Percentiles rank a stretch among this genome's conserved stretches.
phyloP scores from a whole-genome alignment of 2,888 invertebrate genomes.

The Polietes domitor region DNA sequence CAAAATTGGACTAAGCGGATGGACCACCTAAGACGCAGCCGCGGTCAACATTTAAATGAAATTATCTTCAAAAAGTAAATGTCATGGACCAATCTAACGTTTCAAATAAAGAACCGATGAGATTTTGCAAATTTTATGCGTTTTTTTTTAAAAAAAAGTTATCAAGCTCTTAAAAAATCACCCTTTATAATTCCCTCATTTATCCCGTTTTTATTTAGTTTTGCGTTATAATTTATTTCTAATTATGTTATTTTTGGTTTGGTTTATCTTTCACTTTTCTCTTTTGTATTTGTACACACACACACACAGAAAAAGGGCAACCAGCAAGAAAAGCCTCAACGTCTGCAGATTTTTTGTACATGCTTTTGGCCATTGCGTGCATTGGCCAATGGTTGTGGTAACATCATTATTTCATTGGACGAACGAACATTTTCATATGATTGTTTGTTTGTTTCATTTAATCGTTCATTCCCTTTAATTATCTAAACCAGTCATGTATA shows the following conservation, averaged over 20 bases:
- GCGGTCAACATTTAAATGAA: too few species aligned
- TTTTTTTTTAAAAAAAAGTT: too few species aligned
- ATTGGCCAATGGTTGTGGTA: not conserved
- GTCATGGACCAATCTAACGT: too few species aligned
- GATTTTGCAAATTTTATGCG: too few species aligned
- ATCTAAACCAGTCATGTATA: constrained; percentile 39
- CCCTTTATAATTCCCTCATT: too few species aligned
- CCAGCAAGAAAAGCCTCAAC: not conserved
- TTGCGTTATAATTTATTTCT: constrained; percentile 4
- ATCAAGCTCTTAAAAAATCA: too few species aligned
- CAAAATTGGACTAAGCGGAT: too few species aligned
- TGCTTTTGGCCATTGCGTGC: not conserved
- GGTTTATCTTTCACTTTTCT: not conserved
- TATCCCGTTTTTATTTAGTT: not conserved
- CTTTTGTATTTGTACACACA: not conserved
- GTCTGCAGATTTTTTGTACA: constrained; percentile 1
- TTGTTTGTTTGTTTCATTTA: constrained; percentile 28
- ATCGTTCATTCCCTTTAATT: constrained; percentile 40
- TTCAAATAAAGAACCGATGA: too few species aligned
- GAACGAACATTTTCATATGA: not conserved
- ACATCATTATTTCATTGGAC: not conserved
- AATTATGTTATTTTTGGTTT: constrained; percentile 10
- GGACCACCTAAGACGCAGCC: too few species aligned
- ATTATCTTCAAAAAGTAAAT: too few species aligned
- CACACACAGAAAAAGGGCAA: not conserved